phyloP scores from a whole-genome alignment of 2,113 vertebrate genomes.

The Sturnira hondurensis region DNA sequence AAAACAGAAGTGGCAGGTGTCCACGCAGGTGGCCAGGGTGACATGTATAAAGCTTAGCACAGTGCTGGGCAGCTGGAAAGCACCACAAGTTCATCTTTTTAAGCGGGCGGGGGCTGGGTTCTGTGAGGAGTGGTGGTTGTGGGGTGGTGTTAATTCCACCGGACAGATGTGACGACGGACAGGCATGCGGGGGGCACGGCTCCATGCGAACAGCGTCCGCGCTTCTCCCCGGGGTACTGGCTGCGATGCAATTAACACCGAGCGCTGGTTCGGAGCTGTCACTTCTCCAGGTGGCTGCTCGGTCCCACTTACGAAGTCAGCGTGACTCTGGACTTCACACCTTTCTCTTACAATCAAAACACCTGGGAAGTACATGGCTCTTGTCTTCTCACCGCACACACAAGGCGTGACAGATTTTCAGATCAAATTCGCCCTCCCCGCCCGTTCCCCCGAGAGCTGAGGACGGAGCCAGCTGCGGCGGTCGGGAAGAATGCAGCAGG shows the following conservation, averaged over 20 bases:
- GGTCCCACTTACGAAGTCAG: not conserved
- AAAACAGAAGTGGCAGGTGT: not conserved
- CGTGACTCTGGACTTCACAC: not conserved
- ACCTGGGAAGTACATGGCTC: not conserved
- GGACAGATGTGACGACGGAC: not conserved
- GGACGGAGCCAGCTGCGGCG: not conserved
- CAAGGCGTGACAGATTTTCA: not conserved
- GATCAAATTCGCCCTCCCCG: not conserved
- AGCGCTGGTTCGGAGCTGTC: not conserved
- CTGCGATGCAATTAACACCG: not conserved
- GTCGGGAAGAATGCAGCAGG: rapidly evolving
- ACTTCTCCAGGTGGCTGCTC: not conserved
- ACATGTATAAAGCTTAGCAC: not conserved
- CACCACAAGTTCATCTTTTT: rapidly evolving
- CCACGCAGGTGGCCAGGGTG: not conserved
- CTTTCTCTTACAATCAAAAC: conserved; percentile 56
- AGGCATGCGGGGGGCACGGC: not conserved
- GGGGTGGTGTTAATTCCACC: not conserved
- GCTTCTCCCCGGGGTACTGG: not conserved
- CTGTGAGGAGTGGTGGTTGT: not conserved
- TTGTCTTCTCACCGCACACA: not conserved
- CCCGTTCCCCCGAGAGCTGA: not conserved
- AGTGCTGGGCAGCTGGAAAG: rapidly evolving
- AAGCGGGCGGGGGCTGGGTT: rapidly evolving
- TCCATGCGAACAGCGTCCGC: not conserved